phyloP scores from a whole-genome alignment of 2,888 invertebrate species.

The Agrotis ipsilon region DNA sequence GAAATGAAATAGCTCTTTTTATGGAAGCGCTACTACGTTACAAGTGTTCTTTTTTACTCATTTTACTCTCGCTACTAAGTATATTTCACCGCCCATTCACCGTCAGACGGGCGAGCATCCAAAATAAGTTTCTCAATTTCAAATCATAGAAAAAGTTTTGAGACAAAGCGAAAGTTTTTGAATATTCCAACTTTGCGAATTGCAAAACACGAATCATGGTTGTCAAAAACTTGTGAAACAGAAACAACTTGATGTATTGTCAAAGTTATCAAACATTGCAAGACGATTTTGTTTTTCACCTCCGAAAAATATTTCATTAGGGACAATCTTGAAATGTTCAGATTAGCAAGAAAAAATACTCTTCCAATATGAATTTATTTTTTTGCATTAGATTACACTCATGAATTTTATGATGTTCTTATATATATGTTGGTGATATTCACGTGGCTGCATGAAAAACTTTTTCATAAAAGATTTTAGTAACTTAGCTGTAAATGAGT shows the following conservation, averaged over 20 bases:
- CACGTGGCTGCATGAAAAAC: background rate
- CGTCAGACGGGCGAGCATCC: slow-evolving; percentile 4
- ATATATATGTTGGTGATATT: background rate
- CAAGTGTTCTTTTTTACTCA: slow-evolving; percentile 23
- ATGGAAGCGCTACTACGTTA: slow-evolving; percentile 7
- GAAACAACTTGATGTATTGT: slow-evolving; percentile 41
- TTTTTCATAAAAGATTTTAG: background rate
- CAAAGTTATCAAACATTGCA: slow-evolving; percentile 24
- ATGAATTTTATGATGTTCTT: background rate
- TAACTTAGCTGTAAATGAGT: background rate
- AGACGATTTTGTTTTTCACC: slow-evolving; percentile 4
- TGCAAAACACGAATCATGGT: slow-evolving; percentile 48
- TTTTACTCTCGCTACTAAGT: slow-evolving; percentile 19
- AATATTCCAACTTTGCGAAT: slow-evolving; percentile 43
- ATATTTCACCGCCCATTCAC: slow-evolving; percentile 23
- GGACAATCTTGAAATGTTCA: background rate
- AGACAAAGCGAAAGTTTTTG: slow-evolving; percentile 44
- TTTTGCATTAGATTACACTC: background rate
- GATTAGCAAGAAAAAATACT: slow-evolving; percentile 3
- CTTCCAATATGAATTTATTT: slow-evolving; percentile 8
- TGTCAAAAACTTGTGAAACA: slow-evolving; percentile 47
- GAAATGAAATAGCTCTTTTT: slow-evolving; percentile 32
- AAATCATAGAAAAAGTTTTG: slow-evolving; percentile 44
- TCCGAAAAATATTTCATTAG: slow-evolving; percentile 4
- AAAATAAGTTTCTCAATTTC: slow-evolving; percentile 52